phyloP scores from a whole-genome alignment of 2,888 invertebrate genomes.

The Hyalella azteca region DNA sequence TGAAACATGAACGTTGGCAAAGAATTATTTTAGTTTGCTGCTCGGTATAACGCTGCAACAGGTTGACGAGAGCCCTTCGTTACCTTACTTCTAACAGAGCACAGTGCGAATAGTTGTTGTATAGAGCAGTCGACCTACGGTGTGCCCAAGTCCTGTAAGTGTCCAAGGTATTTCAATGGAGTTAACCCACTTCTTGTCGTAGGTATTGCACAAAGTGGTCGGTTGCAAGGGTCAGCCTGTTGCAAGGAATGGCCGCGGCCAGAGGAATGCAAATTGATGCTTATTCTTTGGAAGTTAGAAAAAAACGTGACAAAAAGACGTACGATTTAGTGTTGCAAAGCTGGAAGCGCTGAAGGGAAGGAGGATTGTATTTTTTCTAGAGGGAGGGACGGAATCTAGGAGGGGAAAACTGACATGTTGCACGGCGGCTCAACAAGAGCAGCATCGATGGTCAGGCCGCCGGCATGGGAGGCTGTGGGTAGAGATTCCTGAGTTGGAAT shows the following conservation, averaged over 20 bases:
- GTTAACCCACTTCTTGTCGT: too few relatives aligned
- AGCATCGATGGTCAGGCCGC: not conserved
- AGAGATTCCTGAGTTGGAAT: too few relatives aligned
- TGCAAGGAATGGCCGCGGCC: not conserved
- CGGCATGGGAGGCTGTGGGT: not conserved
- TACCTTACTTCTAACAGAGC: too few relatives aligned
- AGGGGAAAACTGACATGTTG: not conserved
- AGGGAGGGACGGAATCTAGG: not conserved
- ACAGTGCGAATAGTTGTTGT: too few relatives aligned
- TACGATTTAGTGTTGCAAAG: constrained; percentile 9
- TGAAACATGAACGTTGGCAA: too few relatives aligned
- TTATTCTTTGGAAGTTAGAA: not conserved
- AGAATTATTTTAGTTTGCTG: too few relatives aligned
- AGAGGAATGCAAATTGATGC: not conserved
- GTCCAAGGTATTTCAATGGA: too few relatives aligned
- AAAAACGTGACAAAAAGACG: not conserved
- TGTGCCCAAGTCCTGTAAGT: too few relatives aligned
- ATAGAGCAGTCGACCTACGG: too few relatives aligned
- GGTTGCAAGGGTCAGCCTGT: not conserved
- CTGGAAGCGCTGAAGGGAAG: not conserved
- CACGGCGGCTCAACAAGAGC: not conserved
- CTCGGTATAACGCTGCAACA: too few relatives aligned
- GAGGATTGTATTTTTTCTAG: not conserved
- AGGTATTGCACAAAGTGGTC: too few relatives aligned
- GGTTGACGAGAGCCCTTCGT: too few relatives aligned